Evolutionary conservation across 2,113 vertebrate genomes (phyloP), one percentile per base, ranked within the genome.

Genomic region (human (Homo sapiens)): DNA sequence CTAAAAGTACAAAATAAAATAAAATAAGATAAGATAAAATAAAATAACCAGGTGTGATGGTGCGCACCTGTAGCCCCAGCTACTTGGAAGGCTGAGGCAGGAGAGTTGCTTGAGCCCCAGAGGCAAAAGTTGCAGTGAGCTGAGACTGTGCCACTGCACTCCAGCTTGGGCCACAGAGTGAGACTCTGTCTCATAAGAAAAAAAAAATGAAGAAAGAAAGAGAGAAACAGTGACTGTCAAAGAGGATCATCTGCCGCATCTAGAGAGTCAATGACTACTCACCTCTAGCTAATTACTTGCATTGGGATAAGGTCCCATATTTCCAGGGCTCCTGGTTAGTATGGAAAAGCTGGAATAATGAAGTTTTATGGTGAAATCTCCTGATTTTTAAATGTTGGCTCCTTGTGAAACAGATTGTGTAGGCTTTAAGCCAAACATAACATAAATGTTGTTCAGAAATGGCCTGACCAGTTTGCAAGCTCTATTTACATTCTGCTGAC

Each of bases 191-290:
- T 45, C 45, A 45, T 45, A 2, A 7, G 17, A 20, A 2, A 20
- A 2, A 18, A 4, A 23, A 12, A 9, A 9, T 8, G 8, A 23
- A 9, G 22, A 1, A 12, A 6, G 5, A 61, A 0, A 61, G 12
- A 11, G 4, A 14, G 12, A 8, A 43, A 8, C 17, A 30, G 52
- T 23, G 3, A 61, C 40, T 25, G 27, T 57, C 8, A 35, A 27
- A 57, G 14, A 13, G 27, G 35, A 2, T 12, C 13, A 23, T 4
- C 38, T 32, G 52, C 5, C 30, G 32, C 64, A 17, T 73, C 75
- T 17, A 5, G 13, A 68, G 7, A 3, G 32, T 35, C 32, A 32
- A 1, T n/a, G 23, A 57, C 32, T 45, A 14, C 52, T 38, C 57
- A 30, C 48, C 8, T 32, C 73, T 2, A 32, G 30, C 5, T 50